Evolutionary conservation across 2,113 vertebrate species (phyloP), one percentile per base, ranked within the genome.

Genomic region (Thermophis baileyi): DNA sequence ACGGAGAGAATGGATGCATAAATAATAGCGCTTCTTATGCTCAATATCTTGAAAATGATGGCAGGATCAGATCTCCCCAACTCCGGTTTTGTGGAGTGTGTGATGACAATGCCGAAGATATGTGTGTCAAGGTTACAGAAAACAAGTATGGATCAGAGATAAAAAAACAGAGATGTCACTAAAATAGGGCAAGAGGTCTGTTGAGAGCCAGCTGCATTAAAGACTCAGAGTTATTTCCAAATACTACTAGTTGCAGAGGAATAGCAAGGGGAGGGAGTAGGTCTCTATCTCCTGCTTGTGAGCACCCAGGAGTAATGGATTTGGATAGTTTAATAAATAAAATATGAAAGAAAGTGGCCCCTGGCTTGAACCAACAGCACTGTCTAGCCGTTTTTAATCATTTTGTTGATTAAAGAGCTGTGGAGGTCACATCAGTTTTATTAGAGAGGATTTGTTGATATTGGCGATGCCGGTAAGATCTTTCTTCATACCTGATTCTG

Each of bases 11-110:
- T 57, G 69, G 47, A 93, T 47, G 35, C 86, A 91, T 90, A 57
- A 9, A 57, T 88, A 95, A 92, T 92, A 90, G 81, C 35, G 57
- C 60, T 89, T 91, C 95, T 94, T 93, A 90, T 40, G 57, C 40
- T 94, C 91, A 93, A 40, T 47, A 60, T 87, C n/a, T 44, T 44
- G 18, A 51, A 24, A 47, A 49, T 0, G 40, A 51, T 9, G n/a
- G 40, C 27, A 22, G 40, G 44, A 30, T n/a, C 51, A 24, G 53
- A 22, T 27, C 57, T n/a, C 55, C n/a, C 12, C 27, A 2, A 20
- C 44, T 55, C 30, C 24, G 0, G 10, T 50, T 14, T 22, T 53
- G 1, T 24, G 49, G 49, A 30, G 44, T 12, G 30, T 10, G n/a
- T 2, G 50, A 44, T 25, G n/a, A 40, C 6, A 14, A 30, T 46